Conservation (phyloP, 2,113 vertebrate genomes). For the Ibidorhyncha struthersii region DNA sequence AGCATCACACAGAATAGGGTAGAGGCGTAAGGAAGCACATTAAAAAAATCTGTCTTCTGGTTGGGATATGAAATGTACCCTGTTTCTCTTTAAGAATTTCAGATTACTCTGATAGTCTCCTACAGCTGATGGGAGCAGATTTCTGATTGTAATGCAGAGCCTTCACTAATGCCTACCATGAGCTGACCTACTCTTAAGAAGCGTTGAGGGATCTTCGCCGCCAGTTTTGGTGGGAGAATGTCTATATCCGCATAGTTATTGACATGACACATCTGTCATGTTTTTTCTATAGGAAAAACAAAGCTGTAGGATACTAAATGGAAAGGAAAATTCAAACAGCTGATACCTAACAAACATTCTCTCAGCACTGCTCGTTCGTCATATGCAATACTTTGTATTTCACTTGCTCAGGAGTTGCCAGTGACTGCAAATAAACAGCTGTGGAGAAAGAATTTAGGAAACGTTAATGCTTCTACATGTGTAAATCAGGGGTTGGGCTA, state of each 20-base stretch:
- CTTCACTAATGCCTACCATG: background rate
- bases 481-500: background rate
- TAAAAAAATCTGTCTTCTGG: background rate
- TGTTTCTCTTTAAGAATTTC: background rate
- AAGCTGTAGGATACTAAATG: background rate
- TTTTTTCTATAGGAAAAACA: background rate
- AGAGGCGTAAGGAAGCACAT: background rate
- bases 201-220: background rate
- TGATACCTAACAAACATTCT: background rate
- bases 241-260: background rate
- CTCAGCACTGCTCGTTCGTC: background rate
- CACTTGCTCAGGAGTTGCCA: background rate
- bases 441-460: background rate
- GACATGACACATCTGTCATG: background rate
- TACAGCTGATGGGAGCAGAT: background rate
- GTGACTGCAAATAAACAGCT: background rate
- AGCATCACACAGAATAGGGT: background rate
- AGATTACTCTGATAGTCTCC: background rate
- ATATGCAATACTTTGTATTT: background rate
- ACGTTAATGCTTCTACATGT: fast-evolving
- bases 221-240: fast-evolving
- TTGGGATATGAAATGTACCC: background rate
- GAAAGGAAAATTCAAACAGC: background rate
- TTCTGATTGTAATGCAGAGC: background rate
- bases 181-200: background rate